Base-by-base conservation (phyloP, 2,888 invertebrate genomes). In the Drosophila kambysellisi region DNA sequence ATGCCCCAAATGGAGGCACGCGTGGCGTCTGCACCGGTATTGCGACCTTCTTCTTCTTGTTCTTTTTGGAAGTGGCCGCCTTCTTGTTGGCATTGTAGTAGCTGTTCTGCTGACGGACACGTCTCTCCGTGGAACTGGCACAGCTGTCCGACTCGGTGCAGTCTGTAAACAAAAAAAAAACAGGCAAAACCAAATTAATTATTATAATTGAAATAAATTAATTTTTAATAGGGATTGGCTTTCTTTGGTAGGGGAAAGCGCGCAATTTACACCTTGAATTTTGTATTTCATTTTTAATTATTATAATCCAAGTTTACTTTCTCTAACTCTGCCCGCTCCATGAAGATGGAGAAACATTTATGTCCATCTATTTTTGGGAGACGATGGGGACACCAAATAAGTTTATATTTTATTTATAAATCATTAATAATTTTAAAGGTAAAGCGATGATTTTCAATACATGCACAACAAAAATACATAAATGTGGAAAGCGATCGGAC, bases 101-200 rank as follows among this genome's bases (percentile, higher is more conserved):
- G 35, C 94, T 94, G 82, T 95, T 95, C 80, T 94, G 94, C 30
- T 94, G 94, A 71, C 95, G 94, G 78, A 95, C 95, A 74, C 95
- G 94, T 64, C 92, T 89, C 78, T 93, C 93, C n/a, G 93, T 93
- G 39, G 93, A 93, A 76, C 93, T 93, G 43, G 92, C 97, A 80
- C 98, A 98, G 83, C 97, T 97, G 93, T 98, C 98, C 8, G 98
- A 97, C 93, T 98, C 98, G 68, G 97, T 97, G 93, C 97, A 97
- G 82, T 92, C 91, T 91, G 33, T 6, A n/a, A n/a, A 29, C n/a
- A n/a, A 0, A 17, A 8, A 17, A 7, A 17, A 7, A 7, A 32
- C 7, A 32, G 9, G 11, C 7, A 32, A 17, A 17, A 56, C 0
- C 3, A 37, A 35, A 2, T n/a, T 7, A 30, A 32, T 32, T 32